These are phyloP conservation scores for Albula glossodonta DNA, from an alignment of 2,113 vertebrate genomes.

Conservation along the genomic window DNA sequence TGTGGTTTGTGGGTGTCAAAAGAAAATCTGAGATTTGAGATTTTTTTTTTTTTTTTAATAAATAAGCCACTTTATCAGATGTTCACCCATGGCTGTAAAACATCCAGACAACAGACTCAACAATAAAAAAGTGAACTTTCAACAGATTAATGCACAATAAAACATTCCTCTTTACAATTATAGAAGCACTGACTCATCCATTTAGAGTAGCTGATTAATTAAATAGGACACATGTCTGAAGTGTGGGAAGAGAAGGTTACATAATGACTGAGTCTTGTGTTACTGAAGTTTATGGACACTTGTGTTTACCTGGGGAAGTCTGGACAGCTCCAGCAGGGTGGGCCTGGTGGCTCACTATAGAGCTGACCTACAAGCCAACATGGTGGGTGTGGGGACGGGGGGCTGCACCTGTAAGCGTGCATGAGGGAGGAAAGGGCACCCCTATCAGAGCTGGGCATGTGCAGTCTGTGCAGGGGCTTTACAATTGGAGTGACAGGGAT, in stretches of 20 bases:
- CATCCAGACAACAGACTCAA: neutral
- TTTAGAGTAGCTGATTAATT: neutral
- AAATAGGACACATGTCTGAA: neutral
- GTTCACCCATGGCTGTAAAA: neutral
- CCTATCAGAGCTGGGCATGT: neutral
- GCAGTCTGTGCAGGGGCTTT: neutral
- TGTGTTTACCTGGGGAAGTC: neutral
- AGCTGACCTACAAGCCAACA: neutral
- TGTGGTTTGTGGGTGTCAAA: neutral
- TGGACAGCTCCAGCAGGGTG: neutral
- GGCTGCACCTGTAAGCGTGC: neutral
- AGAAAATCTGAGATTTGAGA: neutral
- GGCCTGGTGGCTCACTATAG: neutral
- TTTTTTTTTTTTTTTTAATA: neutral
- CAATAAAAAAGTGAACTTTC: neutral
- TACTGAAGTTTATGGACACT: neutral
- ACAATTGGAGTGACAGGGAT: neutral
- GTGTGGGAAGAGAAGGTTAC: neutral
- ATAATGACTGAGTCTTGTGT: neutral
- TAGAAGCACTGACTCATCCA: neutral
- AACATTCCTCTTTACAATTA: neutral
- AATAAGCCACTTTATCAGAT: neutral
- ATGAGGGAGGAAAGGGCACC: too few species aligned
- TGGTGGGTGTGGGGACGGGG: neutral
- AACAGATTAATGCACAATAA: neutral